Percentiles rank a stretch among this genome's conserved stretches.
phyloP scores from a whole-genome alignment of 2,113 vertebrate species.

The Xyrauchen texanus region DNA sequence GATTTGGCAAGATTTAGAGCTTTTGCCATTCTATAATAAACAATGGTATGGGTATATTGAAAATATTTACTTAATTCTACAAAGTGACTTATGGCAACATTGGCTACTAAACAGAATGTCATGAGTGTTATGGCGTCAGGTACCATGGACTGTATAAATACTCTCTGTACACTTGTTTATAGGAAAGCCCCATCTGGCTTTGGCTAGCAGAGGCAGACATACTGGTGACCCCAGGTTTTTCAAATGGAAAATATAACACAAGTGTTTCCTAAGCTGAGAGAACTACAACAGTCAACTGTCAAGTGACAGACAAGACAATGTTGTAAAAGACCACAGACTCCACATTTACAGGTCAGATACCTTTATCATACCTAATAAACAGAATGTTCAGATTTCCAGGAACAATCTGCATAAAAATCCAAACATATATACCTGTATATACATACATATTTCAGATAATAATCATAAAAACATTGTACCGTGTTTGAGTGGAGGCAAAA shows the following conservation, averaged over 20 bases:
- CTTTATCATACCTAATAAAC: constrained; percentile 67
- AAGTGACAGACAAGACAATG: constrained; percentile 90
- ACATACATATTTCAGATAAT: not conserved
- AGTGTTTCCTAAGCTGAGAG: constrained; percentile 89
- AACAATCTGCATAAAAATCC: constrained; percentile 56
- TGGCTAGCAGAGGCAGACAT: constrained; percentile 85
- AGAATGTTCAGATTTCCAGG: constrained; percentile 66
- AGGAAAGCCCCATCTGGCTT: constrained; percentile 97
- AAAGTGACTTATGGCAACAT: constrained; percentile 98
- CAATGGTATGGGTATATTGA: constrained; percentile 94
- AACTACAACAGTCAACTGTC: constrained; percentile 85
- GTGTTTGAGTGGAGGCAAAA: not conserved
- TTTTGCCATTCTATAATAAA: constrained; percentile 98
- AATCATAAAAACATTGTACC: not conserved
- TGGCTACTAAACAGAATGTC: constrained; percentile 96
- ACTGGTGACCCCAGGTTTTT: constrained; percentile 88
- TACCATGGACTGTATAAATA: constrained; percentile 98
- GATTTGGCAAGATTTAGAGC: constrained; percentile 95
- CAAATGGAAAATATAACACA: constrained; percentile 97
- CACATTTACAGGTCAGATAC: constrained; percentile 57
- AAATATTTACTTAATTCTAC: constrained; percentile 99
- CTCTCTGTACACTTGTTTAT: constrained; percentile 97
- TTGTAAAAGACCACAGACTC: constrained; percentile 80
- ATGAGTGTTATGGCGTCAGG: constrained; percentile 98
- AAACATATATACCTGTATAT: not conserved